These are phyloP conservation scores for Heteromyza rotundicornis DNA, from an alignment of 2,888 invertebrate genomes.

Conservation along the genomic window DNA sequence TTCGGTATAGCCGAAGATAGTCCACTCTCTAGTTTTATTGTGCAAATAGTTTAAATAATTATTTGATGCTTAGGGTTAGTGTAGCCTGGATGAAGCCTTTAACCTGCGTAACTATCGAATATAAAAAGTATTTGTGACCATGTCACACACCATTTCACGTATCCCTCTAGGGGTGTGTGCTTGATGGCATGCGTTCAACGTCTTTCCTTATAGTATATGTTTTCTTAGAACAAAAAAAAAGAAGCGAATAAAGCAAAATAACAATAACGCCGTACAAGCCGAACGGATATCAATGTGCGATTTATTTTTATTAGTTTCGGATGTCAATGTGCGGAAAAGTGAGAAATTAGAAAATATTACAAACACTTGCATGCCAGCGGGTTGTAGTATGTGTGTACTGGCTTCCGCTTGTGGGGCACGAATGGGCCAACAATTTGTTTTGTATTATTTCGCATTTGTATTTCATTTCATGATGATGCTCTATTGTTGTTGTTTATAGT, in stretches of 20 bases:
- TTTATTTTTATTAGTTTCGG: slow-evolving; percentile 55
- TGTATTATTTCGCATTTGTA: neutral
- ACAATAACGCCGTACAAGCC: slow-evolving; percentile 31
- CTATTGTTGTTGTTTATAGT: slow-evolving; percentile 1
- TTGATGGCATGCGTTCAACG: slow-evolving; percentile 28
- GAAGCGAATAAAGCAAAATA: no score
- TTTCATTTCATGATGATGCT: neutral
- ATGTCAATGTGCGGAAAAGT: slow-evolving; percentile 55
- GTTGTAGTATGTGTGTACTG: no score
- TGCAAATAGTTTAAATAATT: no score
- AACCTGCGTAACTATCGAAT: neutral
- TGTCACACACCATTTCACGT: neutral
- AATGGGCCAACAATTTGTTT: no score
- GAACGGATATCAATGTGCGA: slow-evolving; percentile 52
- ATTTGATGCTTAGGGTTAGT: no score
- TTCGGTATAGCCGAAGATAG: no score
- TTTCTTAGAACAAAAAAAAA: no score
- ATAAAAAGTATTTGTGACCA: neutral
- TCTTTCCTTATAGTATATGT: neutral
- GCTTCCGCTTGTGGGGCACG: no score
- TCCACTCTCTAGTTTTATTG: no score
- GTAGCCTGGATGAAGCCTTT: no score
- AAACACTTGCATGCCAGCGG: no score
- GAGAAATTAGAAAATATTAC: slow-evolving; percentile 55
- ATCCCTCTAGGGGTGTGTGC: slow-evolving; percentile 4